Percentiles rank a stretch among this genome's conserved stretches.
These are phyloP conservation scores for Dinocampus coccinellae DNA, from an alignment of 2,888 invertebrate species.

Conservation along the genomic window DNA sequence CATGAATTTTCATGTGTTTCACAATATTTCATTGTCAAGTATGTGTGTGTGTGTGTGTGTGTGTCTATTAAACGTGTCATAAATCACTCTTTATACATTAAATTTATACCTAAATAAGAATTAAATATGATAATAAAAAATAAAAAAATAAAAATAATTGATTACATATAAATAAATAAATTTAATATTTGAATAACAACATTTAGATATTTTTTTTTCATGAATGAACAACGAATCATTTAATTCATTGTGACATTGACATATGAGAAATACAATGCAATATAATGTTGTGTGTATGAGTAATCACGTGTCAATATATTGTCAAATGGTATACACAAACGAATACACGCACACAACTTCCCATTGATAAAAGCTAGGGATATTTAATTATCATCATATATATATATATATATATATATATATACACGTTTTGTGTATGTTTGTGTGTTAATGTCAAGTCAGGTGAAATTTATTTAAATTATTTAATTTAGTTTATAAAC, in stretches of 20 bases:
- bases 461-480: no score
- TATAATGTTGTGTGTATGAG: background rate
- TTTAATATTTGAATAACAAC: background rate
- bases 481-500: no score
- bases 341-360: conserved; percentile 12
- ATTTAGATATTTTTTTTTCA: background rate
- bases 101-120: background rate
- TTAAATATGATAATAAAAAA: background rate
- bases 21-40: background rate
- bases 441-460: conserved; percentile 8
- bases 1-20: background rate
- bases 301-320: background rate
- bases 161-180: background rate
- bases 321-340: no score
- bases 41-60: background rate
- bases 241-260: background rate
- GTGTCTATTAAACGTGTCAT: no score
- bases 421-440: no score
- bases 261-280: background rate
- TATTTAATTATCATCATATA: background rate
- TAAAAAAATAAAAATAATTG: no score
- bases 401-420: background rate
- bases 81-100: background rate
- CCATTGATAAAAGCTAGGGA: conserved; percentile 18
- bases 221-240: background rate